phyloP scores from a whole-genome alignment of 2,113 vertebrate genomes.

The Phrynocephalus versicolor region DNA sequence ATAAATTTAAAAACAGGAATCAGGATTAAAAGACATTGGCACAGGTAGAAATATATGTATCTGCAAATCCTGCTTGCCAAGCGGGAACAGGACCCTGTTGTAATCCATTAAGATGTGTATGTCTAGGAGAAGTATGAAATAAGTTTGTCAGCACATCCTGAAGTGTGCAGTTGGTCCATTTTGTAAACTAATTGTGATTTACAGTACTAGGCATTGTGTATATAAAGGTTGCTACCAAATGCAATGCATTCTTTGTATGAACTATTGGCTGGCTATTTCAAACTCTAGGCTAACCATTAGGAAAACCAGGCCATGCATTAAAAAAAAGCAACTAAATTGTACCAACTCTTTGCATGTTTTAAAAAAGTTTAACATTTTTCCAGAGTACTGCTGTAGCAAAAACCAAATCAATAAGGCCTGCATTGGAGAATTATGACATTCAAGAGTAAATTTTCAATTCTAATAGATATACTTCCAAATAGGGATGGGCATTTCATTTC shows the following conservation, averaged over 20 bases:
- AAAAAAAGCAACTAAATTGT: not conserved
- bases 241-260: not conserved
- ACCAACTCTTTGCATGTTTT: not conserved
- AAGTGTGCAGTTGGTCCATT: not conserved
- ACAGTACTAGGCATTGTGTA: not conserved
- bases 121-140: not conserved
- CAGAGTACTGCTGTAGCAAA: not conserved
- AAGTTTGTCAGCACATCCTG: not conserved
- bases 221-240: not conserved
- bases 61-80: not conserved
- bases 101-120: not conserved
- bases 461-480: not conserved
- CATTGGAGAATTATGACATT: too few species aligned
- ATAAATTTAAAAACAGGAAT: constrained; percentile 18
- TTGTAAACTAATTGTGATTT: not conserved
- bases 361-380: not conserved
- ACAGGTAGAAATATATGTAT: constrained; percentile 6
- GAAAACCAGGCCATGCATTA: not conserved
- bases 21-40: not conserved
- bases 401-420: not conserved
- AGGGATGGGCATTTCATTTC: too few species aligned
- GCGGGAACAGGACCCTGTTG: not conserved
- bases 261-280: not conserved
- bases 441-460: too few species aligned
- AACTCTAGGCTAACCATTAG: not conserved